Conservation (phyloP, 2,888 invertebrate genomes). For the Ectemnius cavifrons region DNA sequence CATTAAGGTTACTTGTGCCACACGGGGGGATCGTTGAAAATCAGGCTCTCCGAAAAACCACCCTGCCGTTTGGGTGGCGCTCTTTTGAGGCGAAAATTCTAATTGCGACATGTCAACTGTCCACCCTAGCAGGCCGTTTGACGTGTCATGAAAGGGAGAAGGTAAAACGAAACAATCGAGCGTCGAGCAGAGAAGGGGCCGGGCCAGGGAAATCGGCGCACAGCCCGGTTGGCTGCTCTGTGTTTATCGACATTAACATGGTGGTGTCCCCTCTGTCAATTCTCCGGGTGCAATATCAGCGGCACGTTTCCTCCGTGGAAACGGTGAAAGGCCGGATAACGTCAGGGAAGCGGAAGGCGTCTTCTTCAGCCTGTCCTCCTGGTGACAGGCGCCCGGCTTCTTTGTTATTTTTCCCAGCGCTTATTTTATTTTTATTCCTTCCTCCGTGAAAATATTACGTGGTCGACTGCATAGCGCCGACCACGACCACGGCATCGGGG, state of each 20-base stretch:
- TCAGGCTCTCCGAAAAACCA: background rate
- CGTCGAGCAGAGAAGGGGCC: slow-evolving; percentile 44
- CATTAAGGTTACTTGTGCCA: background rate
- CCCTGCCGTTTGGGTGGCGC: slow-evolving; percentile 33
- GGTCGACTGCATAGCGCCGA: slow-evolving; percentile 51
- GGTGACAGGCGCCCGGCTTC: slow-evolving; percentile 35
- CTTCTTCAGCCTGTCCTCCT: slow-evolving; percentile 34
- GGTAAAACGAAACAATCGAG: slow-evolving; percentile 34
- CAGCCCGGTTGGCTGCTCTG: slow-evolving; percentile 21
- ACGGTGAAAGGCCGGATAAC: slow-evolving; percentile 49
- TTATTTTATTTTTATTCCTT: slow-evolving; percentile 49
- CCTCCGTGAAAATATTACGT: slow-evolving; percentile 67
- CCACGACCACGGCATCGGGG: slow-evolving; percentile 48
- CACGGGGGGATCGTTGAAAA: background rate
- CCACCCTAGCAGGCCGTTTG: slow-evolving; percentile 20
- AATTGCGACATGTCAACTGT: slow-evolving; percentile 48
- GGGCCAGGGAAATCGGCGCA: slow-evolving; percentile 47
- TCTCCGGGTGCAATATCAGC: slow-evolving; percentile 55
- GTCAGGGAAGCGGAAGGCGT: slow-evolving; percentile 49
- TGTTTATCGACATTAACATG: slow-evolving; percentile 62
- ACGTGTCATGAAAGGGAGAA: slow-evolving; percentile 35
- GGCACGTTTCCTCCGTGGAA: slow-evolving; percentile 37
- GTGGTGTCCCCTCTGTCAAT: slow-evolving; percentile 53
- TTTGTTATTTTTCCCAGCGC: slow-evolving; percentile 51
- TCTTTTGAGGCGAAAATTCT: slow-evolving; percentile 44